Evolutionary conservation across 2,888 invertebrate genomes (phyloP).

Genomic region (Bombylius discolor): DNA sequence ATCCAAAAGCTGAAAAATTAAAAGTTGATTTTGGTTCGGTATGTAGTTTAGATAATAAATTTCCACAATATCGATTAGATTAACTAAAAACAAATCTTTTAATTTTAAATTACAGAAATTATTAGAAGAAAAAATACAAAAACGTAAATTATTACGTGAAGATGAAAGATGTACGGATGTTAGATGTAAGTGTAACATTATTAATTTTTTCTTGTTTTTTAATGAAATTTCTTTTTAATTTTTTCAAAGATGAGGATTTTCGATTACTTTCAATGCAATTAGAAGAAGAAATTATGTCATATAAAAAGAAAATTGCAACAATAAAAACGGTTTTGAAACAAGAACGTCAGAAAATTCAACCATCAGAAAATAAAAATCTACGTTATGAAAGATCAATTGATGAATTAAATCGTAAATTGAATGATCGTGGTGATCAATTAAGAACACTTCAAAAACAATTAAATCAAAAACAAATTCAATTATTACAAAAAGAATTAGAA

Average conservation of each 20-base stretch:
- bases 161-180: too few species aligned
- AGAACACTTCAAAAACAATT: conserved; percentile 47
- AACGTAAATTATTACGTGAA: too few species aligned
- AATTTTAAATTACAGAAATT: too few species aligned
- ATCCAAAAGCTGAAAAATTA: too few species aligned
- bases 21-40: too few species aligned
- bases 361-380: conserved; percentile 52
- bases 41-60: too few species aligned
- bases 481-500: conserved; percentile 51
- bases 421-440: conserved; percentile 50
- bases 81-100: too few species aligned
- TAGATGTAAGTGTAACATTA: conserved; percentile 48
- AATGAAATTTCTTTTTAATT: neutral
- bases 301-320: conserved; percentile 53
- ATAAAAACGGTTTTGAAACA: conserved; percentile 51
- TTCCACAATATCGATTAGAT: too few species aligned
- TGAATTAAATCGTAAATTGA: conserved; percentile 47
- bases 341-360: conserved; percentile 50
- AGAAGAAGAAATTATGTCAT: conserved; percentile 55
- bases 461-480: conserved; percentile 48
- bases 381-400: conserved; percentile 51
- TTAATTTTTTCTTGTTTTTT: neutral
- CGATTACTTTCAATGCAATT: conserved; percentile 51
- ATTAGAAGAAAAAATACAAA: too few species aligned
- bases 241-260: conserved; percentile 43